These are phyloP conservation scores for Lasiurus borealis DNA, from an alignment of 2,113 vertebrate species.

Conservation along the genomic window DNA sequence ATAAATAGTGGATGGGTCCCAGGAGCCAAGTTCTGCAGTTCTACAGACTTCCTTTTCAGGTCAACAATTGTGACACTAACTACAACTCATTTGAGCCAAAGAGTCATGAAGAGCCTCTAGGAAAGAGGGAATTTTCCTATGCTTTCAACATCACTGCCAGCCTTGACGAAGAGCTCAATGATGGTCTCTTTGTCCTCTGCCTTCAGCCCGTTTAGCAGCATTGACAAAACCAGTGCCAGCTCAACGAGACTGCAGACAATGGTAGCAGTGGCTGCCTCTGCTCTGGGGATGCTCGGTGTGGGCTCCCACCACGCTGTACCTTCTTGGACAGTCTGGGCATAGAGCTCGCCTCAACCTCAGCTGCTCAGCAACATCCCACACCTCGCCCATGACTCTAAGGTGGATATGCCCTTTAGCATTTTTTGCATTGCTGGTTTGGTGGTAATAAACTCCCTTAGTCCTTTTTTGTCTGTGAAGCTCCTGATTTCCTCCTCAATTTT, in stretches of 20 bases:
- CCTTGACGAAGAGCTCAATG: slow-evolving; percentile 98
- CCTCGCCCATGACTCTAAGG: slow-evolving; percentile 66
- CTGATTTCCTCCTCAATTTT: too few species aligned
- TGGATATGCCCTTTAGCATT: too few species aligned
- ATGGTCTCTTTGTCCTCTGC: slow-evolving; percentile 91
- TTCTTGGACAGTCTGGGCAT: slow-evolving; percentile 52
- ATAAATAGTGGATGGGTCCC: slow-evolving; percentile 99
- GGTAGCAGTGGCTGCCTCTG: slow-evolving; percentile 29
- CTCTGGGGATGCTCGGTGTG: slow-evolving; percentile 57
- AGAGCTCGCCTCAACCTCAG: not conserved
- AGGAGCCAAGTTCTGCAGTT: slow-evolving; percentile 98
- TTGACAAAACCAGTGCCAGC: slow-evolving; percentile 92
- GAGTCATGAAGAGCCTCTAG: slow-evolving; percentile 99
- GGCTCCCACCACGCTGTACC: slow-evolving; percentile 47
- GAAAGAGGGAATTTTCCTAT: slow-evolving; percentile 99
- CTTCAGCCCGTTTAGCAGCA: slow-evolving; percentile 95
- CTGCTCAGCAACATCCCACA: slow-evolving; percentile 19
- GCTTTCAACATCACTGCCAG: slow-evolving; percentile 98
- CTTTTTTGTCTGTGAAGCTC: too few species aligned
- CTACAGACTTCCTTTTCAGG: slow-evolving; percentile 98
- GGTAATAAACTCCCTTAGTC: too few species aligned
- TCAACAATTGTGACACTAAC: slow-evolving; percentile 99
- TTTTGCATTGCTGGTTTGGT: too few species aligned
- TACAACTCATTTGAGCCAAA: slow-evolving; percentile 99
- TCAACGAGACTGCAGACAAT: slow-evolving; percentile 47